phyloP scores from a whole-genome alignment of 2,888 invertebrate species.

The Cataglyphis livida region DNA sequence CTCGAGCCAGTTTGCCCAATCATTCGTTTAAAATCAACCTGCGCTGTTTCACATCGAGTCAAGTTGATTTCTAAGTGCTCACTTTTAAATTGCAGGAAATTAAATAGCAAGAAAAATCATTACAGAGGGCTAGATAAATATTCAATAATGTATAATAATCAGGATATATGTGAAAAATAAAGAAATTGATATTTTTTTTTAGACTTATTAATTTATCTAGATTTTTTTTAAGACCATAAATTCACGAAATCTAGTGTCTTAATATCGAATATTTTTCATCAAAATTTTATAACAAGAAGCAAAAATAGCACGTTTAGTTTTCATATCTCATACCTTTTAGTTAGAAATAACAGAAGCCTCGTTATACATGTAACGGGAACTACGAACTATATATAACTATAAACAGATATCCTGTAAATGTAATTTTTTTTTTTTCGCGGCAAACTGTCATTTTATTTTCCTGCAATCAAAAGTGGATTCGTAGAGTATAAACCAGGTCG shows the following conservation, averaged over 20 bases:
- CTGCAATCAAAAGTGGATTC: not conserved
- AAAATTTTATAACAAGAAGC: not conserved
- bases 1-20: conserved; percentile 19
- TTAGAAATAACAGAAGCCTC: not conserved
- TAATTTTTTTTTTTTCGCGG: not conserved
- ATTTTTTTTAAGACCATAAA: not conserved
- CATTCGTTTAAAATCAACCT: conserved; percentile 31
- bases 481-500: not conserved
- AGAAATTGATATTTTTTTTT: not conserved
- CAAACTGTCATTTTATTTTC: not conserved
- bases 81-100: not conserved
- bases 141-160: not conserved
- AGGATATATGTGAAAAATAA: not conserved
- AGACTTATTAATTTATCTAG: not conserved
- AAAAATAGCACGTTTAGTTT: not conserved
- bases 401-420: not conserved
- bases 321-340: not conserved
- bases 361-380: not conserved
- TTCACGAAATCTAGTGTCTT: not conserved
- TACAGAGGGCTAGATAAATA: not conserved
- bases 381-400: too few relatives aligned
- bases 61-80: not conserved
- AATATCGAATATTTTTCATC: not conserved
- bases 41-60: not conserved
- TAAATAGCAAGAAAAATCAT: not conserved